Conservation (phyloP, 1,140 invertebrate genomes). For the Lordiphosa stackelbergi region DNA sequence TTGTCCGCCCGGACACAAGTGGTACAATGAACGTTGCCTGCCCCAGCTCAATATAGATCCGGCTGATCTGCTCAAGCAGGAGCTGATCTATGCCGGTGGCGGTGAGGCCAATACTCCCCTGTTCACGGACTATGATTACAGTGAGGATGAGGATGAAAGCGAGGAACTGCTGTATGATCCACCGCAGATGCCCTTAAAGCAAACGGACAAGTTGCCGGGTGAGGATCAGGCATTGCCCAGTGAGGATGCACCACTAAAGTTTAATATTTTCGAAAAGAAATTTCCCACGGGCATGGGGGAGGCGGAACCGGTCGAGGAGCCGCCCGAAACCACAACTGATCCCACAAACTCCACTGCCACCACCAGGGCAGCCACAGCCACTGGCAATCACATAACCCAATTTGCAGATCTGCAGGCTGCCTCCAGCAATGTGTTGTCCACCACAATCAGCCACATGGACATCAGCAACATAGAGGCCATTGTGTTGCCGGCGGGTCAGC, state of each 20-base stretch:
- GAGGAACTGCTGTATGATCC: slow-evolving; percentile 34
- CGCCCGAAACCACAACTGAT: slow-evolving; percentile 13
- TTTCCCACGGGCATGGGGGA: slow-evolving; percentile 49
- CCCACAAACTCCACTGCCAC: not conserved
- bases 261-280: slow-evolving; percentile 71
- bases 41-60: slow-evolving; percentile 59
- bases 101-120: slow-evolving; percentile 5
- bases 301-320: slow-evolving; percentile 12
- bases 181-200: slow-evolving; percentile 10
- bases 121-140: slow-evolving; percentile 49
- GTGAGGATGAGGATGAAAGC: slow-evolving; percentile 18
- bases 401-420: slow-evolving; percentile 4
- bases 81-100: slow-evolving; percentile 30
- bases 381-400: not conserved
- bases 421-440: slow-evolving; percentile 4
- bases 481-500: slow-evolving; percentile 52
- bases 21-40: slow-evolving; percentile 60
- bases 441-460: slow-evolving; percentile 15
- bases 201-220: not conserved
- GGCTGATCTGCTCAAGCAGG: slow-evolving; percentile 48
- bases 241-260: slow-evolving; percentile 70
- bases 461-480: slow-evolving; percentile 64
- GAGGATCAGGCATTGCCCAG: slow-evolving; percentile 61
- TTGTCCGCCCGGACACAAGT: slow-evolving; percentile 58
- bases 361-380: slow-evolving; percentile 6